Evolutionary conservation across 2,797 vertebrate genomes (phyloP).

Genomic region (Hoplostethus atlanticus): DNA sequence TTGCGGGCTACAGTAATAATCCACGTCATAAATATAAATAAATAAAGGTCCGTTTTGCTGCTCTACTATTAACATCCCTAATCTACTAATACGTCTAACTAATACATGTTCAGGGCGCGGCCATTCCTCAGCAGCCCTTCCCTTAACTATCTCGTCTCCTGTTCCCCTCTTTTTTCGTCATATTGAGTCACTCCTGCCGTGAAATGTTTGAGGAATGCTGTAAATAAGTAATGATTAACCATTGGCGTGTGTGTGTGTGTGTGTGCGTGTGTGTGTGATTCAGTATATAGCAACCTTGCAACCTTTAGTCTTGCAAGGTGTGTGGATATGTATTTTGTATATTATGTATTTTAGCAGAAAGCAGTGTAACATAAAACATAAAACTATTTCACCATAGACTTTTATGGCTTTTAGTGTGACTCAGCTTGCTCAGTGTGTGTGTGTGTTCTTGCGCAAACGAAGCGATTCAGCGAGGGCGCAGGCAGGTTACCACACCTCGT

Average conservation of each 20-base stretch:
- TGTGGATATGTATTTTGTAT: background rate
- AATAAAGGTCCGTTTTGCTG: no score
- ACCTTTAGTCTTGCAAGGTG: background rate
- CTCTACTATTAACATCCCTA: no score
- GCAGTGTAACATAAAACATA: background rate
- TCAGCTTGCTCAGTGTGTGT: slow-evolving; percentile 31
- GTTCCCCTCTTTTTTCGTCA: slow-evolving; percentile 26
- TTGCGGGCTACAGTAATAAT: no score
- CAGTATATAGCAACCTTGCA: background rate
- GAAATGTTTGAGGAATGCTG: slow-evolving; percentile 54
- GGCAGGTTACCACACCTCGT: slow-evolving; percentile 76
- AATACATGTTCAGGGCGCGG: slow-evolving; percentile 52
- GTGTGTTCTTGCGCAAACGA: slow-evolving; percentile 40
- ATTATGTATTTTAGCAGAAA: background rate
- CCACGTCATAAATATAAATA: no score
- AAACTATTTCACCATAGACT: background rate
- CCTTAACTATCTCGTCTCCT: slow-evolving; percentile 45
- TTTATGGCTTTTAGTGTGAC: slow-evolving; percentile 43
- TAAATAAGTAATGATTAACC: slow-evolving; percentile 66
- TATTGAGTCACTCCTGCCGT: slow-evolving; percentile 45
- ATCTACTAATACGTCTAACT: no score
- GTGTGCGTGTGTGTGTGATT: slow-evolving; percentile 7
- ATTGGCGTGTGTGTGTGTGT: background rate
- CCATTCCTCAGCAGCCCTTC: slow-evolving; percentile 47
- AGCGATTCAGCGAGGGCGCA: slow-evolving; percentile 39